phyloP scores from a whole-genome alignment of 2,888 invertebrate genomes.

The Xanthia togata region DNA sequence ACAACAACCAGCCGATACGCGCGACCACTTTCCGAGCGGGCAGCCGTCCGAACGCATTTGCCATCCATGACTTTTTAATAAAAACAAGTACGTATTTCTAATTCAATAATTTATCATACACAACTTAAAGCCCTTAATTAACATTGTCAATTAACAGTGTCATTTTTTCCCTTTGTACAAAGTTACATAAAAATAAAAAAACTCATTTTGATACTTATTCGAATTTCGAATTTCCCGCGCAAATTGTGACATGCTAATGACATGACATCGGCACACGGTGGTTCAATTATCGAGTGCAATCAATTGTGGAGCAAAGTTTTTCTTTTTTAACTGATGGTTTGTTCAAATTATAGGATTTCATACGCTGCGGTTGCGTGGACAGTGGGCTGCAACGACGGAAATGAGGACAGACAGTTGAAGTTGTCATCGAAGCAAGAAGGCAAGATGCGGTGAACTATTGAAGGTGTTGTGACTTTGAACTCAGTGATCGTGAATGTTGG shows the following conservation, averaged over 20 bases:
- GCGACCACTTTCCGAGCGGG: slow-evolving; percentile 85
- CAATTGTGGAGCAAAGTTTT: slow-evolving; percentile 79
- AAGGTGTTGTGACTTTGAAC: slow-evolving; percentile 68
- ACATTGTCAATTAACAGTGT: slow-evolving; percentile 13
- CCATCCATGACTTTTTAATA: slow-evolving; percentile 67
- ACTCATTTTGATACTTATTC: slow-evolving; percentile 57
- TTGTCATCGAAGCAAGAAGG: slow-evolving; percentile 54
- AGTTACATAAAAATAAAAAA: slow-evolving; percentile 33
- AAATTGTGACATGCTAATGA: slow-evolving; percentile 65
- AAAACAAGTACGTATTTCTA: slow-evolving; percentile 73
- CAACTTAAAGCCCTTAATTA: slow-evolving; percentile 27
- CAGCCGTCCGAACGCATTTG: slow-evolving; percentile 83
- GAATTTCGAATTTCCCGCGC: slow-evolving; percentile 69
- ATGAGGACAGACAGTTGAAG: slow-evolving; percentile 80
- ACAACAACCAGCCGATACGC: slow-evolving; percentile 84
- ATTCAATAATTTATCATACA: slow-evolving; percentile 15
- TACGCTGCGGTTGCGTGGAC: slow-evolving; percentile 80
- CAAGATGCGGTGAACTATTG: slow-evolving; percentile 69
- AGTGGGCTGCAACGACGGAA: slow-evolving; percentile 76
- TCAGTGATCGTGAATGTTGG: slow-evolving; percentile 70
- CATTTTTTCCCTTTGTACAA: neutral
- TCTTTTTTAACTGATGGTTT: slow-evolving; percentile 82
- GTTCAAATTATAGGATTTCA: slow-evolving; percentile 88
- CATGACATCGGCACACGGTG: slow-evolving; percentile 54
- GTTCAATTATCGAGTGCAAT: slow-evolving; percentile 81